Base-by-base conservation (phyloP, 2,888 invertebrate genomes). In the Epinotia brunnichana region DNA sequence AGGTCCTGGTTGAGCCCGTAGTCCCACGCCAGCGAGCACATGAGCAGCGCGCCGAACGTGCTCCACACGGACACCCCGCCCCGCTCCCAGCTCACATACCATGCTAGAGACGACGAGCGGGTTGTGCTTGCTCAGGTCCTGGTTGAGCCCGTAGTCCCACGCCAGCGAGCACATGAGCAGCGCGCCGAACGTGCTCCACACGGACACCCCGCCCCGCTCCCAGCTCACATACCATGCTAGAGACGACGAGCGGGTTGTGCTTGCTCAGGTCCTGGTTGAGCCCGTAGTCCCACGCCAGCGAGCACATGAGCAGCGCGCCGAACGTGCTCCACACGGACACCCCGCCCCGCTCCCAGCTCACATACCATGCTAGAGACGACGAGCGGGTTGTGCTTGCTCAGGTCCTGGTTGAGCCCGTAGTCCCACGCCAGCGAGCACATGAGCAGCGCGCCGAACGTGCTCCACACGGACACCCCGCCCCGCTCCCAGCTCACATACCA, bases 111-210 rank as follows among this genome's bases (percentile, higher is more conserved):
- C 94, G 76, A 95, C 94, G 29, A 97, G 92, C 0, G 97, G 97
- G 92, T 97, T 97, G 77, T 94, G 94, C 56, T 94, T 94, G 44
- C 94, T 89, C 48, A 96, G 92, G 86, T 97, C 97, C 66, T 96
- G 95, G 84, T 96, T 95, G 54, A 97, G 93, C 0, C 97, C 97
- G 88, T 98, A 97, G 92, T 98, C 98, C 97, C 97, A 97, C 61
- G 96, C 97, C 21, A 97, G 90, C 11, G 97, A 96, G 83, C 97
- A 97, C 94, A 98, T 96, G 41, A 99, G 94, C 74, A 99, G 94
- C 17, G 99, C 97, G 3, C 99, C 99, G 90, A 99, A 99, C 4
- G 99, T 99, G 85, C 98, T 99, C 99, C 99, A 99, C 76, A 99
- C 92, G 0, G 98, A 98, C 74, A 99, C 94, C 0, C 98, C 98